These are phyloP conservation scores for Cromileptes altivelis DNA, from an alignment of 2,113 vertebrate genomes.

Conservation along the genomic window DNA sequence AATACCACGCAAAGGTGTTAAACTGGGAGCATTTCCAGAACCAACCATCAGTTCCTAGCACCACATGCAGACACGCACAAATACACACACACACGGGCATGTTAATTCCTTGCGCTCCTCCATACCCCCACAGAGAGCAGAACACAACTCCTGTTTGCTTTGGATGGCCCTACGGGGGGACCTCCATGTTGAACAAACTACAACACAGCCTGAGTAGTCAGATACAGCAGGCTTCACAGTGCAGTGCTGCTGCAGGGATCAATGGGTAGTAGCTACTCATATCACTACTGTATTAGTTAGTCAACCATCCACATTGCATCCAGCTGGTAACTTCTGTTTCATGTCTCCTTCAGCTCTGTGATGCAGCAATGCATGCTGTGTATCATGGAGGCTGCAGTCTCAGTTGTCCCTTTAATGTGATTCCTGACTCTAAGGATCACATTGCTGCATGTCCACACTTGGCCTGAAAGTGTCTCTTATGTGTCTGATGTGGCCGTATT, in stretches of 20 bases:
- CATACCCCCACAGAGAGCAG: slow-evolving; percentile 62
- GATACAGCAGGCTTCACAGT: slow-evolving; percentile 47
- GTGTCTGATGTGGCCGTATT: slow-evolving; percentile 37
- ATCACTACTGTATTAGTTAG: not conserved
- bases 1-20: slow-evolving; percentile 72
- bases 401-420: slow-evolving; percentile 13
- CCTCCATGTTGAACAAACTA: slow-evolving; percentile 79
- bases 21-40: slow-evolving; percentile 77
- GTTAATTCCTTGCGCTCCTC: slow-evolving; percentile 68
- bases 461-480: slow-evolving; percentile 3
- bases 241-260: slow-evolving; percentile 54
- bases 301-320: not conserved
- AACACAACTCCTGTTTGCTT: slow-evolving; percentile 78
- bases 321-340: slow-evolving; percentile 13
- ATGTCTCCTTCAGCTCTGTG: not conserved
- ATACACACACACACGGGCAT: slow-evolving; percentile 15
- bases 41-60: slow-evolving; percentile 48
- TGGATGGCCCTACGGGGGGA: slow-evolving; percentile 68
- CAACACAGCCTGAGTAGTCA: slow-evolving; percentile 47
- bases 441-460: slow-evolving; percentile 18
- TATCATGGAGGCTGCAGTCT: slow-evolving; percentile 5
- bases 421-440: slow-evolving; percentile 10
- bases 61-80: slow-evolving; percentile 63
- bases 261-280: slow-evolving; percentile 23
- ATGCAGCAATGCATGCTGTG: slow-evolving; percentile 5